Evolutionary conservation across 64 coral and sea anemone genomes (phyloP).

Genomic region (Platygyra sinensis): DNA sequence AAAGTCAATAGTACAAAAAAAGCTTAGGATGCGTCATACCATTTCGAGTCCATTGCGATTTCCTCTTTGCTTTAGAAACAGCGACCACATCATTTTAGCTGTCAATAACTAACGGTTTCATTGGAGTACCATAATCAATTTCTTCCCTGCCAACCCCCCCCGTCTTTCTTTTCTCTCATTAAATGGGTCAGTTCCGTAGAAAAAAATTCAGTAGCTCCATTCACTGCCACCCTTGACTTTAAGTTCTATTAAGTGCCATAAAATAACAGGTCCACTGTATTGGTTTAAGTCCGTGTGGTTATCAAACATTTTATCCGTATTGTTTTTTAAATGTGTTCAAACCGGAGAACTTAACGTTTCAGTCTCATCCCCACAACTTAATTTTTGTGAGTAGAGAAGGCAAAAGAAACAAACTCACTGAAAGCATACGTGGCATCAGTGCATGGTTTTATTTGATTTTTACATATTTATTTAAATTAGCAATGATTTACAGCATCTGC

Average conservation of each 20-base stretch:
- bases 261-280: conserved; percentile 11
- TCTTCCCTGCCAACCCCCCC: too few relatives aligned
- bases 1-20: not conserved
- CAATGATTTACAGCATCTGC: too few relatives aligned
- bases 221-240: not conserved
- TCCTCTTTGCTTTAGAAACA: not conserved
- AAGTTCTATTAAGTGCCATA: not conserved
- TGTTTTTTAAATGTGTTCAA: not conserved
- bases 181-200: not conserved
- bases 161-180: too few relatives aligned
- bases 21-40: conserved; percentile 1
- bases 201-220: not conserved
- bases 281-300: not conserved
- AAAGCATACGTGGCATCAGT: too few relatives aligned
- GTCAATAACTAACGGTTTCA: not conserved
- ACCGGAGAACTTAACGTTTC: too few relatives aligned
- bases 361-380: too few relatives aligned
- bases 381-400: too few relatives aligned
- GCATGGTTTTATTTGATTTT: too few relatives aligned
- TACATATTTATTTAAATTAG: too few relatives aligned
- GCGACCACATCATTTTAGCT: not conserved
- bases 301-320: conserved; percentile 3
- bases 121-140: not conserved
- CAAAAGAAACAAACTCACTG: too few relatives aligned
- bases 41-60: conserved; percentile 14